Conservation (phyloP, 2,888 invertebrate genomes). For the Mechanitis mazaeus region DNA sequence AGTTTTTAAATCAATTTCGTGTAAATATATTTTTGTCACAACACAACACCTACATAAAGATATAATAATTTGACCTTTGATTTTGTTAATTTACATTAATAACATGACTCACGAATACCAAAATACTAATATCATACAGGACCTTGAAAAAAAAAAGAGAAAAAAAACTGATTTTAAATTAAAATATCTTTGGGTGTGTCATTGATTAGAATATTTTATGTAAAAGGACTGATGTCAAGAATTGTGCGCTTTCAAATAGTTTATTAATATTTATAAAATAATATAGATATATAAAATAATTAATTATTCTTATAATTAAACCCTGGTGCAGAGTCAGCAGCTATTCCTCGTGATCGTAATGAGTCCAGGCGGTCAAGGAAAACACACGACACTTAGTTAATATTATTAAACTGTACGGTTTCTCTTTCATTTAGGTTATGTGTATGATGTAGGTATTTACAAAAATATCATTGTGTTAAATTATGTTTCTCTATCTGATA, state of each 20-base stretch:
- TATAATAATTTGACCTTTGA: constrained; percentile 17
- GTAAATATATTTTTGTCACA: too few relatives aligned
- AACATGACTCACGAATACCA: constrained; percentile 10
- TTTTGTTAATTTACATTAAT: constrained; percentile 19
- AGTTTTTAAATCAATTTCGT: too few relatives aligned
- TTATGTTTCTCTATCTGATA: constrained; percentile 9
- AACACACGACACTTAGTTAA: constrained; percentile 6
- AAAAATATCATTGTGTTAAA: neutral
- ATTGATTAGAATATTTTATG: too few relatives aligned
- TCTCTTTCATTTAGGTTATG: neutral
- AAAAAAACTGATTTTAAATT: too few relatives aligned
- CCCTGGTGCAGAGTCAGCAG: too few relatives aligned
- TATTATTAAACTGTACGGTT: constrained; percentile 4
- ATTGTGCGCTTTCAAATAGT: too few relatives aligned
- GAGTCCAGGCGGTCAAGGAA: constrained; percentile 33
- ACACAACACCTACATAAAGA: neutral
- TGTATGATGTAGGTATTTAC: neutral
- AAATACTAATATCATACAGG: neutral
- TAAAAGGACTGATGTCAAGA: too few relatives aligned
- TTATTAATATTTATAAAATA: too few relatives aligned
- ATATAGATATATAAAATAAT: too few relatives aligned
- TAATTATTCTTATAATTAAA: too few relatives aligned
- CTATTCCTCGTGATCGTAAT: constrained; percentile 10
- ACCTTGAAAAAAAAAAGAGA: too few relatives aligned
- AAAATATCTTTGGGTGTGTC: too few relatives aligned